phyloP scores from a whole-genome alignment of 64 coral and sea anemone species.

The Pachyseris speciosa region DNA sequence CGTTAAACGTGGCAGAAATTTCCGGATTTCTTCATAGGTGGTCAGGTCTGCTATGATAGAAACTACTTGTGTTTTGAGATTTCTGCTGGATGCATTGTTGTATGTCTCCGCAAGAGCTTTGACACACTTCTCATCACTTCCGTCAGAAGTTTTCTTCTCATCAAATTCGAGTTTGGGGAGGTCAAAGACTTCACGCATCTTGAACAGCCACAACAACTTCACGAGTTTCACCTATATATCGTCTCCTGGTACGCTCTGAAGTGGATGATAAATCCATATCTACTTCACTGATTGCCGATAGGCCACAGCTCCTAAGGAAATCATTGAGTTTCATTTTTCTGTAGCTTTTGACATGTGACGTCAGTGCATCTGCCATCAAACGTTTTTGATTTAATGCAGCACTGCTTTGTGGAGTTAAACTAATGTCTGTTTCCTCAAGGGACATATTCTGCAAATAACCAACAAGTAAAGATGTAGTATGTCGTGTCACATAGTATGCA shows the following conservation, averaged over 20 bases:
- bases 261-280: no score
- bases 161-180: slow-evolving; percentile 11
- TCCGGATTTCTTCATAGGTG: background rate
- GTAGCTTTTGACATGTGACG: slow-evolving; percentile 28
- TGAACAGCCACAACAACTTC: slow-evolving; percentile 15
- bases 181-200: background rate
- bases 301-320: slow-evolving; percentile 32
- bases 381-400: slow-evolving; percentile 14
- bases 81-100: slow-evolving; percentile 13
- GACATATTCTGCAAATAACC: slow-evolving; percentile 40
- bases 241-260: slow-evolving; percentile 6
- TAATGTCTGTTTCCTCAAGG: slow-evolving; percentile 29
- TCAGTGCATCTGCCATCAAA: slow-evolving; percentile 26
- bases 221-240: slow-evolving; percentile 20
- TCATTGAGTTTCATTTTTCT: no score
- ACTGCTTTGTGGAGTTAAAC: slow-evolving; percentile 20
- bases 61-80: background rate
- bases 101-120: no score
- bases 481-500: background rate
- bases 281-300: no score
- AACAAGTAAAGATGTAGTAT: slow-evolving; percentile 31
- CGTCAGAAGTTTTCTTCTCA: no score
- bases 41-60: slow-evolving; percentile 3
- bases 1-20: slow-evolving; percentile 8
- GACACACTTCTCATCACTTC: no score